These are phyloP conservation scores for Drepanosiphum platanoidis DNA, from an alignment of 2,888 invertebrate species.

Conservation along the genomic window DNA sequence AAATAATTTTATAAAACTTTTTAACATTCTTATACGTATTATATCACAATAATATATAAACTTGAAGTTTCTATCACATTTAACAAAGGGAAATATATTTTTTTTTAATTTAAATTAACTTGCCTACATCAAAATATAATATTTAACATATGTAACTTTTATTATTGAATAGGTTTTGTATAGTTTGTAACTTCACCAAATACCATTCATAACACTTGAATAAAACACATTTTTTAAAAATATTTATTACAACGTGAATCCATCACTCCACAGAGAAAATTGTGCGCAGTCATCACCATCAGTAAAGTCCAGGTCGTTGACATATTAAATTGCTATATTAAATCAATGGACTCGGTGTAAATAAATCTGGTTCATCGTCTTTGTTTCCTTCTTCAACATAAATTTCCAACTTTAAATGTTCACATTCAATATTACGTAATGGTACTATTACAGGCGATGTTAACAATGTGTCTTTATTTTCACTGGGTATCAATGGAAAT, in stretches of 20 bases:
- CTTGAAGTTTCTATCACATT: too few relatives aligned
- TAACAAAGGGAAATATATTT: background rate
- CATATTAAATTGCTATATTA: background rate
- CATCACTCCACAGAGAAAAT: too few relatives aligned
- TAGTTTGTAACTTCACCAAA: too few relatives aligned
- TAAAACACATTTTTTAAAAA: background rate
- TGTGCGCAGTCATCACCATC: too few relatives aligned
- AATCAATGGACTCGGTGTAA: slow-evolving; percentile 52
- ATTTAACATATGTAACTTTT: background rate
- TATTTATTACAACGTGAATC: too few relatives aligned
- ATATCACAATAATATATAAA: too few relatives aligned
- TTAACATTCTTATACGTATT: too few relatives aligned
- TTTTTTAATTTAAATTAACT: background rate
- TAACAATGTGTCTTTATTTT: slow-evolving; percentile 65
- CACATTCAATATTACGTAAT: slow-evolving; percentile 68
- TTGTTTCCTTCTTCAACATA: slow-evolving; percentile 66
- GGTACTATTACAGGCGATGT: slow-evolving; percentile 68
- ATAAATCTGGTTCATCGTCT: slow-evolving; percentile 37
- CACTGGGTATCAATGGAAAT: slow-evolving; percentile 70
- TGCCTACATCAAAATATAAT: background rate
- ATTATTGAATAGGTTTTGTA: background rate
- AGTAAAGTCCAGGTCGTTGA: too few relatives aligned
- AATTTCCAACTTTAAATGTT: slow-evolving; percentile 67
- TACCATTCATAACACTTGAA: too few relatives aligned
- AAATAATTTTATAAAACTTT: too few relatives aligned